Conservation (phyloP, 2,113 vertebrate genomes). For the Sarotherodon lohbergeri region DNA sequence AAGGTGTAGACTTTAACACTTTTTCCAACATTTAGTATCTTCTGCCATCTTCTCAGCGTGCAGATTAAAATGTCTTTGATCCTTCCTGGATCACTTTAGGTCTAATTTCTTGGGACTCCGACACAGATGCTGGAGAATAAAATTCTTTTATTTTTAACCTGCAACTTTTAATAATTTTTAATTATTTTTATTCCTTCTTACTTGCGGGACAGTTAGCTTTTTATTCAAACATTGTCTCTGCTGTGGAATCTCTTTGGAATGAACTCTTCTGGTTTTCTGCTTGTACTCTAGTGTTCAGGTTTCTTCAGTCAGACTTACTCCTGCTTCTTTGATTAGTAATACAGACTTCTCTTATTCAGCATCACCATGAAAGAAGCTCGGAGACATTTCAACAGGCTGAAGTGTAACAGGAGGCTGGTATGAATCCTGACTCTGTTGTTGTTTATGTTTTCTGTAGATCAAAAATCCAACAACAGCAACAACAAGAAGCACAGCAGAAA, state of each 20-base stretch:
- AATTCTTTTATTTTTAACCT: background rate
- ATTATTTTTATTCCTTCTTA: background rate
- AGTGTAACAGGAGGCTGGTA: too few relatives aligned
- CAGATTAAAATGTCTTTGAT: too few relatives aligned
- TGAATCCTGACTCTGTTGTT: too few relatives aligned
- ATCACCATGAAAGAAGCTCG: fast-evolving
- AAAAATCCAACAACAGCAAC: fast-evolving
- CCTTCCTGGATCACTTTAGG: too few relatives aligned
- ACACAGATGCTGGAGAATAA: too few relatives aligned
- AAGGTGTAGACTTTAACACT: too few relatives aligned
- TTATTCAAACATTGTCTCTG: too few relatives aligned
- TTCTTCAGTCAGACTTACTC: background rate
- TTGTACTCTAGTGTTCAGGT: background rate
- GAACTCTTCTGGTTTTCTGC: background rate
- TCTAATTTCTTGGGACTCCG: too few relatives aligned
- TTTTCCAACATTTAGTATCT: too few relatives aligned
- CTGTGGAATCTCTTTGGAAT: background rate
- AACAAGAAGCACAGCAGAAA: fast-evolving
- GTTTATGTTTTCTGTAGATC: fast-evolving
- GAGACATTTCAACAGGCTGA: background rate
- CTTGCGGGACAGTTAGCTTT: background rate
- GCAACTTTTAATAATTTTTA: fast-evolving
- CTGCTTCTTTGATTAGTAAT: background rate
- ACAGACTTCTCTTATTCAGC: fast-evolving
- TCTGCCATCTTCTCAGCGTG: too few relatives aligned